phyloP scores from a whole-genome alignment of 2,888 invertebrate species.

The Mythimna impura region DNA sequence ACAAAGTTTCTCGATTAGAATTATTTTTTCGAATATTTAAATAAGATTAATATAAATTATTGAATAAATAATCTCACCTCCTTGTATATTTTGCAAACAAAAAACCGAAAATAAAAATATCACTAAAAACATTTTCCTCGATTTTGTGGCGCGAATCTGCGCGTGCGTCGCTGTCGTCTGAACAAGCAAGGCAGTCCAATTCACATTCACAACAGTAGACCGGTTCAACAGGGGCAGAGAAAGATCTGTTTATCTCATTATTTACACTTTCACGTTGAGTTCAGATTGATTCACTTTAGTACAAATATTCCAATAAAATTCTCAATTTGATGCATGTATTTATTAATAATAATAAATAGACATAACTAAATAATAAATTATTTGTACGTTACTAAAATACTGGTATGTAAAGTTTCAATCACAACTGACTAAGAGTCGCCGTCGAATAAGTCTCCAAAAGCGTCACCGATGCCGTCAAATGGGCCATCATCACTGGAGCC shows the following conservation, averaged over 20 bases:
- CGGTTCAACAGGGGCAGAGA: slow-evolving; percentile 80
- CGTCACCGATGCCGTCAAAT: slow-evolving; percentile 83
- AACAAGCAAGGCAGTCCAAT: slow-evolving; percentile 81
- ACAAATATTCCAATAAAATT: slow-evolving; percentile 30
- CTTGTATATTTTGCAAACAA: slow-evolving; percentile 47
- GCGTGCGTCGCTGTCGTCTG: slow-evolving; percentile 76
- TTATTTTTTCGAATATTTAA: background rate
- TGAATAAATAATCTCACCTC: slow-evolving; percentile 51
- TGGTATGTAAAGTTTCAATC: slow-evolving; percentile 48
- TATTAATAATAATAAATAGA: slow-evolving; percentile 56
- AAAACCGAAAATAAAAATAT: slow-evolving; percentile 53
- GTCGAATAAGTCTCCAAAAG: slow-evolving; percentile 82
- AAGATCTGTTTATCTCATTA: slow-evolving; percentile 73
- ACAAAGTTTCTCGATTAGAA: slow-evolving; percentile 2
- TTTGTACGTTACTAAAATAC: slow-evolving; percentile 45
- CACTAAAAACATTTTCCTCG: slow-evolving; percentile 62
- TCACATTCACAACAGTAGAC: slow-evolving; percentile 79
- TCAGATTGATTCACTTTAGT: slow-evolving; percentile 20
- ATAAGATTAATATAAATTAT: background rate
- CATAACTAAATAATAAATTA: slow-evolving; percentile 32
- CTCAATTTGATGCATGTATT: slow-evolving; percentile 19
- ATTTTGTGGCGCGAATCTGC: slow-evolving; percentile 70
- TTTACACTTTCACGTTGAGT: slow-evolving; percentile 79
- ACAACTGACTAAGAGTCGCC: slow-evolving; percentile 65
- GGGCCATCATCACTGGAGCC: slow-evolving; percentile 75